Percentiles rank a stretch among this genome's conserved stretches.
phyloP scores from a whole-genome alignment of 1,140 invertebrate species.

The Nasonia vitripennis region DNA sequence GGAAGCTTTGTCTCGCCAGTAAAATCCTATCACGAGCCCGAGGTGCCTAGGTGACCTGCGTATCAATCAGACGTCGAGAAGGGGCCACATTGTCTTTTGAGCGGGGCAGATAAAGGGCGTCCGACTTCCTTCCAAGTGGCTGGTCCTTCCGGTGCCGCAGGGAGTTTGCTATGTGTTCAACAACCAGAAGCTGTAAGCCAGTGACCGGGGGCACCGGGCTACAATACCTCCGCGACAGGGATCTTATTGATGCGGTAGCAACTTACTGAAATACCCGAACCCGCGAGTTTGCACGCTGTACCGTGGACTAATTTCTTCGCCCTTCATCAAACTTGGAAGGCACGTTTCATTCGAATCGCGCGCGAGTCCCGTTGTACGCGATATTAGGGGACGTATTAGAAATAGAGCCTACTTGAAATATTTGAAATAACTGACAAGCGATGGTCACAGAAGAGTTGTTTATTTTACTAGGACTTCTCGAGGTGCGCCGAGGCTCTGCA shows the following conservation, averaged over 20 bases:
- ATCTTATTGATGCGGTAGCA: constrained; percentile 68
- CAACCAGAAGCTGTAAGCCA: background rate
- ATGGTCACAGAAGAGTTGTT: background rate
- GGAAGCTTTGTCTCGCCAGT: too few species aligned
- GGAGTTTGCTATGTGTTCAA: constrained; percentile 44
- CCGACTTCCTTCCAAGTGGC: constrained; percentile 53
- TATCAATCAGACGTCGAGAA: constrained; percentile 69
- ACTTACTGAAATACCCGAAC: constrained; percentile 54
- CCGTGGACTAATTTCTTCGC: background rate
- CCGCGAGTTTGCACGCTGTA: background rate
- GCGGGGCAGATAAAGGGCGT: constrained; percentile 65
- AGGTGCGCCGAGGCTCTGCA: background rate
- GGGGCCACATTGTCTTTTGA: constrained; percentile 68
- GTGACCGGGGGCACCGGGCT: constrained; percentile 67
- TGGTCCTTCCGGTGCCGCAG: constrained; percentile 26
- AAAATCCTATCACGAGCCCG: background rate
- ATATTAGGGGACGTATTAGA: too few species aligned
- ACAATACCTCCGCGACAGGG: constrained; percentile 60
- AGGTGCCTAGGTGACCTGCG: constrained; percentile 66
- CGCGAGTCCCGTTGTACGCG: too few species aligned
- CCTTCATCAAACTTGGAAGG: background rate
- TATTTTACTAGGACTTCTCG: background rate
- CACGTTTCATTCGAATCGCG: too few species aligned
- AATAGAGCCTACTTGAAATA: too few species aligned
- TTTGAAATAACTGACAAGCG: too few species aligned